Percentiles rank a stretch among this genome's conserved stretches.
Evolutionary conservation across 1,140 invertebrate species (phyloP).

Genomic region (Anastrepha obliqua): DNA sequence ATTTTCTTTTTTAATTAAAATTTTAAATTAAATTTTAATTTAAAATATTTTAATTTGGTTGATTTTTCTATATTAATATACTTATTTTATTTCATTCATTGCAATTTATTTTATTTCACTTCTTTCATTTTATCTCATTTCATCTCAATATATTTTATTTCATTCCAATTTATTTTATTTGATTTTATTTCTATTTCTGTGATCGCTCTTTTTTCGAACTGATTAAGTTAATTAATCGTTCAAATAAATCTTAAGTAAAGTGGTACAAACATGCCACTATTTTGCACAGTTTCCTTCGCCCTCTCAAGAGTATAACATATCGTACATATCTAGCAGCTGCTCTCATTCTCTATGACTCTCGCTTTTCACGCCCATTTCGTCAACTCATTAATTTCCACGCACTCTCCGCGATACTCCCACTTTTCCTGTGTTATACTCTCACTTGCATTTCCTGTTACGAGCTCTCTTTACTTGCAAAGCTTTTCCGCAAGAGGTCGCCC

Average conservation of each 20-base stretch:
- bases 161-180: too few relatives aligned
- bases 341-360: background rate
- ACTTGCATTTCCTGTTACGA: background rate
- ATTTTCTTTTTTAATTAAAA: too few relatives aligned
- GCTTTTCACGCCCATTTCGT: conserved; percentile 47
- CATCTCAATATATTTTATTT: too few relatives aligned
- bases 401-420: background rate
- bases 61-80: too few relatives aligned
- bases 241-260: background rate
- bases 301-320: background rate
- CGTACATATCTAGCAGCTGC: too few relatives aligned
- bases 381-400: background rate
- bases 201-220: background rate
- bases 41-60: too few relatives aligned
- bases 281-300: background rate
- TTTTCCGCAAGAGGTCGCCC: conserved; percentile 4
- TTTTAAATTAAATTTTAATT: too few relatives aligned
- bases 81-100: too few relatives aligned
- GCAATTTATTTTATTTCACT: too few relatives aligned
- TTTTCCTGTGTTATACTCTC: background rate
- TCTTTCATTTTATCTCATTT: too few relatives aligned
- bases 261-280: background rate
- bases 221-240: background rate
- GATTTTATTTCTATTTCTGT: too few relatives aligned
- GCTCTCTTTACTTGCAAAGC: background rate